A percentile compares a stretch with the other conserved stretches of the same genome.
These are phyloP conservation scores for Mellivora capensis DNA, from an alignment of 2,113 vertebrate species.

Conservation along the genomic window DNA sequence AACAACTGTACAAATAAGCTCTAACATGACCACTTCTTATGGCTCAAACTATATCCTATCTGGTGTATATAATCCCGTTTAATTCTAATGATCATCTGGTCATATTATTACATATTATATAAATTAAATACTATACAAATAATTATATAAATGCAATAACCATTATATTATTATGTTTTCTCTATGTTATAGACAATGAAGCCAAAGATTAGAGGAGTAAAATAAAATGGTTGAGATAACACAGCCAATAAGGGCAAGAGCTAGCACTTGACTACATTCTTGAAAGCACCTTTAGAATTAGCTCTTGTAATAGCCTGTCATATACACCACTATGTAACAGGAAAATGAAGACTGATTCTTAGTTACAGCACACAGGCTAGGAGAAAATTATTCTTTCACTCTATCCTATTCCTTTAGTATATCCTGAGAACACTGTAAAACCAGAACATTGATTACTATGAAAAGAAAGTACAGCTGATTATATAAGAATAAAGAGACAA, in stretches of 20 bases:
- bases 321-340: neutral
- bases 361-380: neutral
- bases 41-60: neutral
- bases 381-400: neutral
- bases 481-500: neutral
- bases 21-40: neutral
- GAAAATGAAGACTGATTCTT: neutral
- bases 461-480: neutral
- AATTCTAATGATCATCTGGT: neutral
- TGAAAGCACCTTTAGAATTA: neutral
- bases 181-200: neutral
- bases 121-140: neutral
- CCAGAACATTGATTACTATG: neutral
- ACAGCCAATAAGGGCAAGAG: neutral
- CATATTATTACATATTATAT: neutral
- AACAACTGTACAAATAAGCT: neutral
- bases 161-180: neutral
- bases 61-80: neutral
- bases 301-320: neutral
- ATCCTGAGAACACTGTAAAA: neutral
- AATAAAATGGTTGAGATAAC: neutral
- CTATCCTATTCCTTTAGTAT: neutral
- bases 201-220: neutral
- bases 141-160: neutral
- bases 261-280: neutral